A percentile compares a stretch with the other conserved stretches of the same genome.
phyloP scores from a whole-genome alignment of 2,888 invertebrate genomes.

The Pseudanteris insignis region DNA sequence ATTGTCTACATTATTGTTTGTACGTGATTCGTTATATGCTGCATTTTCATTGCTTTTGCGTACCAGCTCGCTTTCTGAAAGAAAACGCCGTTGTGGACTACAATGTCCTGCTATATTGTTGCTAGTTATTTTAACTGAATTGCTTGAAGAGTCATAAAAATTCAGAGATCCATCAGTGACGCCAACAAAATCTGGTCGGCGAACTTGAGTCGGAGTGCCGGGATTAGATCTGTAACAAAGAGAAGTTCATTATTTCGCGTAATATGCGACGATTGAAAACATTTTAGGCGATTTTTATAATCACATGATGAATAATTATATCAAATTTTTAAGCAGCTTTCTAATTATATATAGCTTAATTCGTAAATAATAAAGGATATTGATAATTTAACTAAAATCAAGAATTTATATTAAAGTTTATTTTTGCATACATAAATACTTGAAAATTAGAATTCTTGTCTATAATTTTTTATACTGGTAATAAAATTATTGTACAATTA shows the following conservation, averaged over 20 bases:
- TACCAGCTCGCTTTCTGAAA: constrained; percentile 76
- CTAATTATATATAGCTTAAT: neutral
- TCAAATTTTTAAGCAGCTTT: too few species aligned
- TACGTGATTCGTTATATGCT: constrained; percentile 69
- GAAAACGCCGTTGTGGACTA: constrained; percentile 70
- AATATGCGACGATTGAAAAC: too few species aligned
- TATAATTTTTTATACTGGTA: too few species aligned
- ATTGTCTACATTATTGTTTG: constrained; percentile 85
- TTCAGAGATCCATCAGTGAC: constrained; percentile 67
- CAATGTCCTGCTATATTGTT: constrained; percentile 53
- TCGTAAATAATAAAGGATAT: too few species aligned
- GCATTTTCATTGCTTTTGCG: constrained; percentile 69
- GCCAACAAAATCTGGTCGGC: constrained; percentile 88
- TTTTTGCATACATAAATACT: too few species aligned
- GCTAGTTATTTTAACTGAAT: constrained; percentile 7
- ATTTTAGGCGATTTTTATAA: too few species aligned
- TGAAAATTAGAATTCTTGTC: too few species aligned
- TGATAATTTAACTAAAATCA: too few species aligned
- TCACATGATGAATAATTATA: too few species aligned
- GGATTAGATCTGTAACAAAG: constrained; percentile 81
- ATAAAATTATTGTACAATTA: too few species aligned
- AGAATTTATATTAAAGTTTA: constrained; percentile 5
- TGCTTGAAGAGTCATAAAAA: constrained; percentile 56
- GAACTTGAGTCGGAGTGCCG: constrained; percentile 89
- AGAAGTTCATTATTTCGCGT: neutral